Conservation (phyloP, 2,888 invertebrate genomes). For the Spodoptera littoralis region DNA sequence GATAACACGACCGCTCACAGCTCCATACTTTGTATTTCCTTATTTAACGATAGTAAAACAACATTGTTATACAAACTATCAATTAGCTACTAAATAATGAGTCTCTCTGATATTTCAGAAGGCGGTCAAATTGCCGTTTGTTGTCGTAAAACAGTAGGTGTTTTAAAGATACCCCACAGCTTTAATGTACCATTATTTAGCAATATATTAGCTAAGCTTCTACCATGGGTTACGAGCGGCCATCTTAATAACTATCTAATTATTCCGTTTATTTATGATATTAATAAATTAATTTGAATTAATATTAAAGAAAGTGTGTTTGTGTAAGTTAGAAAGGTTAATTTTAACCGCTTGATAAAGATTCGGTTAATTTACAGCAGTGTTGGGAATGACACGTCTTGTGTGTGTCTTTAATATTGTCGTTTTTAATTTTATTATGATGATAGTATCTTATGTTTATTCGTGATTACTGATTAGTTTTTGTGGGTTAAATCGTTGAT, state of each 20-base stretch:
- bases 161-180: conserved; percentile 14
- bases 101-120: conserved; percentile 4
- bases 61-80: not conserved
- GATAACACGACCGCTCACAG: too few relatives aligned
- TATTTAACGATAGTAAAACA: too few relatives aligned
- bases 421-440: conserved; percentile 25
- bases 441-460: conserved; percentile 15
- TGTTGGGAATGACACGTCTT: conserved; percentile 43
- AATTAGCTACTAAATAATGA: conserved; percentile 23
- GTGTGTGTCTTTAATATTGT: conserved; percentile 37
- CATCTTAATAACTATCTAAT: conserved; percentile 45
- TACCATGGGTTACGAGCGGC: conserved; percentile 17
- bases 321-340: conserved; percentile 53
- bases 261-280: conserved; percentile 48
- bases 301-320: conserved; percentile 45
- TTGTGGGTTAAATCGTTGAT: conserved; percentile 6
- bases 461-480: conserved; percentile 4
- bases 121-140: conserved; percentile 32
- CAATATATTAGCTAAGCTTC: conserved; percentile 36
- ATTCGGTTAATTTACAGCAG: conserved; percentile 56
- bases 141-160: conserved; percentile 55
- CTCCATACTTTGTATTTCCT: too few relatives aligned
- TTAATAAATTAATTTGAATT: conserved; percentile 57
- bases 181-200: conserved; percentile 48
- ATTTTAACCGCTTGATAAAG: conserved; percentile 62